Percentiles rank a stretch among this genome's conserved stretches.
phyloP scores from a whole-genome alignment of 2,888 invertebrate species.

The Listrodromus nycthemerus region DNA sequence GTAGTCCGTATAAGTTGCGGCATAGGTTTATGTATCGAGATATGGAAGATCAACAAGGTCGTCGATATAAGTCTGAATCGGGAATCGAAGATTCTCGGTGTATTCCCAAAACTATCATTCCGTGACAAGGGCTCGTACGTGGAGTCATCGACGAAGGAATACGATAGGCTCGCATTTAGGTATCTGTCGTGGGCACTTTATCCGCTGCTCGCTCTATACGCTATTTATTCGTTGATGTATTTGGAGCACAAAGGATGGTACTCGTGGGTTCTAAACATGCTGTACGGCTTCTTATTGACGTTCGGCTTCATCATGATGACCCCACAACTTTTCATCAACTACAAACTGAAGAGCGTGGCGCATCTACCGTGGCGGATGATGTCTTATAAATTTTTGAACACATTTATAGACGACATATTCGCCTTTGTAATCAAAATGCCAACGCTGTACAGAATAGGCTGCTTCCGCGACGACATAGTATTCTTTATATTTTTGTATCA shows the following conservation, averaged over 20 bases:
- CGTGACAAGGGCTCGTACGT: constrained; percentile 99
- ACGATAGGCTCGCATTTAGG: constrained; percentile 97
- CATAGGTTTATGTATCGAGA: constrained; percentile 97
- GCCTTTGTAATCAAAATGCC: constrained; percentile 99
- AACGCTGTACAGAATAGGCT: constrained; percentile 98
- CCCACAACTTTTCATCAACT: constrained; percentile 99
- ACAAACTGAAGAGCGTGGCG: constrained; percentile 99
- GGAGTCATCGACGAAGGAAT: constrained; percentile 96
- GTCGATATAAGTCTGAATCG: constrained; percentile 93
- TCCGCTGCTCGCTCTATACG: constrained; percentile 96
- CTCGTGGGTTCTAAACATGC: constrained; percentile 97
- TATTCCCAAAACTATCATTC: constrained; percentile 92
- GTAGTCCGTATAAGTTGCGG: constrained; percentile 97
- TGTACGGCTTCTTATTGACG: constrained; percentile 98
- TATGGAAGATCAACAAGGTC: constrained; percentile 99
- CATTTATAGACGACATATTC: constrained; percentile 99
- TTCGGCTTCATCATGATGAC: constrained; percentile 99
- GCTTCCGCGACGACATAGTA: constrained; percentile 99
- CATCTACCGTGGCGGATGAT: constrained; percentile 99
- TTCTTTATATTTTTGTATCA: constrained; percentile 99
- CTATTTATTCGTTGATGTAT: constrained; percentile 97
- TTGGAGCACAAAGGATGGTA: constrained; percentile 99
- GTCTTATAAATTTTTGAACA: constrained; percentile 99
- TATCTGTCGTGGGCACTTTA: constrained; percentile 98
- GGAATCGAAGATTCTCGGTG: constrained; percentile 90